Percentiles rank a stretch among this genome's conserved stretches.
phyloP scores from a whole-genome alignment of 2,797 vertebrate species.

The Champsocephalus esox region DNA sequence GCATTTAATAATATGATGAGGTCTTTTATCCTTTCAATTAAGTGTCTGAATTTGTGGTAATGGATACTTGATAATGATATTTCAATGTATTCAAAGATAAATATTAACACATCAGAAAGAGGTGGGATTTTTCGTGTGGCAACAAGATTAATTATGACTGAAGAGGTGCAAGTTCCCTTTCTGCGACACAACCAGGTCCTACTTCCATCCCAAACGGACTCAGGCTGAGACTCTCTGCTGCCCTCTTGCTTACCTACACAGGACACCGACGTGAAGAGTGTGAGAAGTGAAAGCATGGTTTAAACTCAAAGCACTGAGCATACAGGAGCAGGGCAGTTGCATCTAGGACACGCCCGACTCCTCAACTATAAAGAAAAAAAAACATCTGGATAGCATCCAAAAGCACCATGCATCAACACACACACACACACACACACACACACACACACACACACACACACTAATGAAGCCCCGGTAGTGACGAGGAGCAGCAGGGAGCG shows the following conservation, averaged over 20 bases:
- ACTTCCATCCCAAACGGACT: not conserved
- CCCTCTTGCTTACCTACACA: constrained; percentile 40
- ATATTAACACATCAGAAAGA: not conserved
- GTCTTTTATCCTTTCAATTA: not conserved
- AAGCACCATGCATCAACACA: constrained; percentile 68
- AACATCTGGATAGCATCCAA: constrained; percentile 82
- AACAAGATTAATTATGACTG: not conserved
- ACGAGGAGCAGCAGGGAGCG: constrained; percentile 89
- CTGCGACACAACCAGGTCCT: not conserved
- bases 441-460: constrained; percentile 65
- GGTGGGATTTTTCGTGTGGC: not conserved
- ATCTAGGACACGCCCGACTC: constrained; percentile 77
- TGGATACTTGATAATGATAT: not conserved
- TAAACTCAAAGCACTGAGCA: constrained; percentile 36
- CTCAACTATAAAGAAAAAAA: constrained; percentile 76
- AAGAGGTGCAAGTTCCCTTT: not conserved
- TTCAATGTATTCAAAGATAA: not conserved
- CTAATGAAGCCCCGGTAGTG: constrained; percentile 99
- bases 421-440: constrained; percentile 42
- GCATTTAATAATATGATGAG: not conserved
- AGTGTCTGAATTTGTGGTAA: not conserved
- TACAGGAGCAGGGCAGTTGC: constrained; percentile 62
- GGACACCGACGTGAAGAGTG: constrained; percentile 25
- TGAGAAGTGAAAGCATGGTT: not conserved
- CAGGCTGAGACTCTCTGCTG: constrained; percentile 10